phyloP scores from a whole-genome alignment of 1,140 invertebrate species.

The Sminthurides bifidus region DNA sequence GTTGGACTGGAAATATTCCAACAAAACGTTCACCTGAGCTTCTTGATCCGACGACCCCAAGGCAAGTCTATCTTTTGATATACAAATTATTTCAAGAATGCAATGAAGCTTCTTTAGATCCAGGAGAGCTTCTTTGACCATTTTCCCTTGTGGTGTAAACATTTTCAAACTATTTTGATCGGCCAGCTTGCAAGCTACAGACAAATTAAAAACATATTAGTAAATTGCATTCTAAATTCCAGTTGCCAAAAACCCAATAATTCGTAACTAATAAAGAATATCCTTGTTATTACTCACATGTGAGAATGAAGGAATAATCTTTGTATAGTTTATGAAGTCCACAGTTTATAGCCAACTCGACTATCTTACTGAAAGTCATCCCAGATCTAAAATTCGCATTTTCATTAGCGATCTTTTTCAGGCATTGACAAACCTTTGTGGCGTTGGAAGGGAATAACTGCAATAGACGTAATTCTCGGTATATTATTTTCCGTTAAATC shows the following conservation, averaged over 20 bases:
- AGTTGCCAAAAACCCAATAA: neutral
- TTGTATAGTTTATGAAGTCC: slow-evolving; percentile 26
- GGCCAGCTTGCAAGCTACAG: slow-evolving; percentile 24
- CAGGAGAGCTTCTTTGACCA: slow-evolving; percentile 2
- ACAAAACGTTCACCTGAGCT: slow-evolving; percentile 11
- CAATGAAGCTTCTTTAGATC: slow-evolving; percentile 27
- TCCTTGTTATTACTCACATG: slow-evolving; percentile 20
- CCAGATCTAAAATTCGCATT: slow-evolving; percentile 3
- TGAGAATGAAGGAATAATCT: slow-evolving; percentile 23
- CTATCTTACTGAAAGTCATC: slow-evolving; percentile 1
- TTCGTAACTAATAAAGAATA: too few species aligned
- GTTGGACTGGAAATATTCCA: slow-evolving; percentile 13
- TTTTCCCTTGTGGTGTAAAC: neutral
- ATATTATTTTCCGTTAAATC: slow-evolving; percentile 8
- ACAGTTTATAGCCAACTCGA: slow-evolving; percentile 24
- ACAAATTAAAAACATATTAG: neutral
- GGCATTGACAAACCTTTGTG: slow-evolving; percentile 2
- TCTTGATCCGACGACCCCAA: slow-evolving; percentile 14
- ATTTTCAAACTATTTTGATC: slow-evolving; percentile 6
- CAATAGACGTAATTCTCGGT: slow-evolving; percentile 4
- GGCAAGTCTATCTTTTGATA: slow-evolving; percentile 18
- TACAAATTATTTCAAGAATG: slow-evolving; percentile 25
- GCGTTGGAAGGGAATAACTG: slow-evolving; percentile 24
- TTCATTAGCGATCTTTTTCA: slow-evolving; percentile 3
- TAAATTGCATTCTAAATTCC: neutral